Base-by-base conservation (phyloP, 2,797 vertebrate species). In the Danio choprae region DNA sequence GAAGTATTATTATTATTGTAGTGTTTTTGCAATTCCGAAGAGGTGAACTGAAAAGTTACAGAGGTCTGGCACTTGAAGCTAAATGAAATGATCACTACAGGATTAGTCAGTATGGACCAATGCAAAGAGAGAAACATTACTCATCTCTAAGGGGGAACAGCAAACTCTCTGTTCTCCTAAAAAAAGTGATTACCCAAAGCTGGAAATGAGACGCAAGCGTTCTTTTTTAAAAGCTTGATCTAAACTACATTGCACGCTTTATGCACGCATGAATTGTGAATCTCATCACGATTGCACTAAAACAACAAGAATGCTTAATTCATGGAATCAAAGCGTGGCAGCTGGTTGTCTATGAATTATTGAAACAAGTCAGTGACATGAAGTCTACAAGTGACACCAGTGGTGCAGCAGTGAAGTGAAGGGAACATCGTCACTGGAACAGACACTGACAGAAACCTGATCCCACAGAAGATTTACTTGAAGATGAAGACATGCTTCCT, bases 261-360 rank as follows among this genome's bases (percentile, higher is more conserved):
- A 5, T 7, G 55, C n/a, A 48, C 38, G 51, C 9, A 40, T 48
- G 13, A 46, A 46, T 83, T 84, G n/a, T 50, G 78, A 83, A 62
- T 20, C 51, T 74, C 18, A 40, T 75, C 70, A 86, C 16, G 44
- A 69, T 20, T 77, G 36, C 22, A 12, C 63, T 65, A 22, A 76
- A 81, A 76, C 18, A 79, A 73, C n/a, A 69, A 5, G 15, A 51
- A 84, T 79, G 62, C 75, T 64, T 64, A 69, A 81, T 71, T 53
- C 55, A 77, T 79, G 48, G n/a, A 74, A 72, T 59, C 51, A 62
- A 67, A 83, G 36, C 1, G 4, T 62, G n/a, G 38, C 72, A 80
- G 65, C 51, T 46, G 79, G 58, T 80, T 48, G 38, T 8, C 36
- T 70, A 20, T 75, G 64, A 81, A 75, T 85, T 79, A 83, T 75